Conservation (phyloP, 64 coral and sea anemone species). For the Montipora efflorescens region DNA sequence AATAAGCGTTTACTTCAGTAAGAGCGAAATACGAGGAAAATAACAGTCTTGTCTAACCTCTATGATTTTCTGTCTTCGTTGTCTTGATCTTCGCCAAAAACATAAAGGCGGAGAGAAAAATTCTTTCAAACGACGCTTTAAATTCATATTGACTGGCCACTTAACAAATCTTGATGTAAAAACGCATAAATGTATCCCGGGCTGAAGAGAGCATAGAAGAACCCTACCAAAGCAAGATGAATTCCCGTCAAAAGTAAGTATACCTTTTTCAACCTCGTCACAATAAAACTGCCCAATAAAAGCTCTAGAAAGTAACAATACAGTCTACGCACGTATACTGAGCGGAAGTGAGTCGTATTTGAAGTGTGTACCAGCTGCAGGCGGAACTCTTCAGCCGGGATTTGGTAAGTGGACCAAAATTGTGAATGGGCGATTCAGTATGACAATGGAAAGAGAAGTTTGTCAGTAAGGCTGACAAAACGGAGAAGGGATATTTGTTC, state of each 20-base stretch:
- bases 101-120: slow-evolving; percentile 25
- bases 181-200: no score
- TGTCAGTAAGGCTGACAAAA: no score
- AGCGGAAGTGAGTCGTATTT: not conserved
- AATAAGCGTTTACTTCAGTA: not conserved
- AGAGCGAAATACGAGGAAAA: not conserved
- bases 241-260: not conserved
- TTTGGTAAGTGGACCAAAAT: no score
- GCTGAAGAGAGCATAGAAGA: not conserved
- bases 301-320: not conserved
- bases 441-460: no score
- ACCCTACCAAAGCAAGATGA: not conserved
- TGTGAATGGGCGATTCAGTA: no score
- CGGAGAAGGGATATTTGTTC: no score
- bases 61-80: not conserved
- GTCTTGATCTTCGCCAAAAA: not conserved
- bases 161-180: not conserved
- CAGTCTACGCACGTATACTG: not conserved
- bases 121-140: slow-evolving; percentile 17
- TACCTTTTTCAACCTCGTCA: not conserved
- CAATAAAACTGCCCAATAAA: not conserved
- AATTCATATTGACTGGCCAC: not conserved
- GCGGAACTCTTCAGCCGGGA: not conserved
- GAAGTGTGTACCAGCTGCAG: not conserved
- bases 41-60: slow-evolving; percentile 3